Conservation (phyloP, 1,140 invertebrate species). For the Onthophagus taurus region DNA sequence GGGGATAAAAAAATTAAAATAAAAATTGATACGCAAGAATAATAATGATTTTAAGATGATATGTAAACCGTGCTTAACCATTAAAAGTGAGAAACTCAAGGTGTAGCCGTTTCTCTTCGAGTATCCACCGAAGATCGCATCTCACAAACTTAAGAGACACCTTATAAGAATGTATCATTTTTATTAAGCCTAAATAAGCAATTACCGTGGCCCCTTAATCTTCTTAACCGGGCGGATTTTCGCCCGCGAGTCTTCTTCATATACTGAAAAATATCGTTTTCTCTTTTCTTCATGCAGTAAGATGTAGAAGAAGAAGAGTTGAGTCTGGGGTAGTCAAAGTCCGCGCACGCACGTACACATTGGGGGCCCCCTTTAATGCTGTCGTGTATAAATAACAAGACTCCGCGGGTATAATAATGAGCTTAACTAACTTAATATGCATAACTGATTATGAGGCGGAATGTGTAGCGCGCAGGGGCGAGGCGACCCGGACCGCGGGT, state of each 20-base stretch:
- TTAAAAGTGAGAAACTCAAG: too few species aligned
- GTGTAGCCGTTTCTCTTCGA: too few species aligned
- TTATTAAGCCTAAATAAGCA: conserved; percentile 17
- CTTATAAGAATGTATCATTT: conserved; percentile 11
- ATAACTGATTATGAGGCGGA: conserved; percentile 36
- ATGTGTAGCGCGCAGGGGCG: conserved; percentile 23
- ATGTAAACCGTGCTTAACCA: too few species aligned
- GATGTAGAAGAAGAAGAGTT: conserved; percentile 8
- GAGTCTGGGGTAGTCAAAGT: conserved; percentile 7
- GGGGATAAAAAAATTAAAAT: too few species aligned
- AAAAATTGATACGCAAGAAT: too few species aligned
- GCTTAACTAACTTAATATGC: conserved; percentile 38
- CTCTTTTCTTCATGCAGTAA: background rate
- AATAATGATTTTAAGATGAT: too few species aligned
- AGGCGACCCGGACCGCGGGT: too few species aligned
- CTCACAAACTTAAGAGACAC: too few species aligned
- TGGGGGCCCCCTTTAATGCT: conserved; percentile 21
- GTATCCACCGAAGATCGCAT: too few species aligned
- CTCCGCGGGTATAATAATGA: conserved; percentile 36
- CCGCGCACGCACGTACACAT: conserved; percentile 17
- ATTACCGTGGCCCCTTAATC: conserved; percentile 25
- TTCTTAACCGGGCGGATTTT: conserved; percentile 17
- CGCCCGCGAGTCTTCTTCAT: background rate
- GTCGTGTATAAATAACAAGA: conserved; percentile 34
- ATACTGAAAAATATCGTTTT: background rate